Evolutionary conservation across 2,113 vertebrate genomes (phyloP).

Genomic region (Plotosus lineatus): DNA sequence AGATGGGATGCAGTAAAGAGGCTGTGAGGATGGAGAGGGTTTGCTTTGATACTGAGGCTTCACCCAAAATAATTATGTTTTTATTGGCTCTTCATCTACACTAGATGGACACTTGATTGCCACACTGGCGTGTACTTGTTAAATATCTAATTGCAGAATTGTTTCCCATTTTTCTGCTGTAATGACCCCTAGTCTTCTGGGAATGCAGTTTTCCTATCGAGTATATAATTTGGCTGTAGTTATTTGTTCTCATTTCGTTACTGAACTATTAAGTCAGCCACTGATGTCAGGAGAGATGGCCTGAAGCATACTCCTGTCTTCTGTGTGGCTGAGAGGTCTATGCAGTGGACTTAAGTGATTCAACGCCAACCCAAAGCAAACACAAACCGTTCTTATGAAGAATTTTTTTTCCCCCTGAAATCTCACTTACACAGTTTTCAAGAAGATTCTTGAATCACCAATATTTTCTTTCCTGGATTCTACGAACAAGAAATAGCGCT

Average conservation of each 20-base stretch:
- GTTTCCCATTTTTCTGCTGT: neutral
- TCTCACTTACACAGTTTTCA: no score
- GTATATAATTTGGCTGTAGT: neutral
- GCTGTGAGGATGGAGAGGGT: neutral
- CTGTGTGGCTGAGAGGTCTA: neutral
- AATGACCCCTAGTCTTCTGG: neutral
- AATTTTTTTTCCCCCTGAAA: no score
- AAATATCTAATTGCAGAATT: neutral
- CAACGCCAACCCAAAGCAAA: neutral
- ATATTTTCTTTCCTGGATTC: no score
- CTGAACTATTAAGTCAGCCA: neutral
- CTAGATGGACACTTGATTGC: neutral
- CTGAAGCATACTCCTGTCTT: neutral
- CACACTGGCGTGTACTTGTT: neutral
- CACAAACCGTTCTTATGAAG: neutral
- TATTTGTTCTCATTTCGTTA: neutral
- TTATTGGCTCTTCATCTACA: no score
- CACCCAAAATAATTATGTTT: neutral
- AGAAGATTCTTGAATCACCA: no score
- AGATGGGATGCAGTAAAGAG: constrained; percentile 1
- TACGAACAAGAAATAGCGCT: no score
- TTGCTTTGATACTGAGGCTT: neutral
- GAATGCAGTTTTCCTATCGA: neutral
- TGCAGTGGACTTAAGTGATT: neutral
- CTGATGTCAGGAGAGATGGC: neutral